Conservation (phyloP, 2,888 invertebrate species). For the Pyralis farinalis region DNA sequence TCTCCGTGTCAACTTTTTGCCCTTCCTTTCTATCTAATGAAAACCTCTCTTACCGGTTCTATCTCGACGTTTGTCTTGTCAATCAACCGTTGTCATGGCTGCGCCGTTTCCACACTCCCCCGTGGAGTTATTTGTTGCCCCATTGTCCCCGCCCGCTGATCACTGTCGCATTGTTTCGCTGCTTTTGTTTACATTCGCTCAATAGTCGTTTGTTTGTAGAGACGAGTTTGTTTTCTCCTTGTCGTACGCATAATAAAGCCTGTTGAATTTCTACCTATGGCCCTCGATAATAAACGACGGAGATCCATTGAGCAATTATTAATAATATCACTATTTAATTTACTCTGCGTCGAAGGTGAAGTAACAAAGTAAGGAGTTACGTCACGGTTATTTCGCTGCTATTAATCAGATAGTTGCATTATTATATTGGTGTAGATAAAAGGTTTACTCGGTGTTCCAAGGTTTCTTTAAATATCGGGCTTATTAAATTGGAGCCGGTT, state of each 20-base stretch:
- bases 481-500: conserved; percentile 2
- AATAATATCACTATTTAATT: too few species aligned
- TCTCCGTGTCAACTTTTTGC: conserved; percentile 53
- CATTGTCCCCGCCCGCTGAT: conserved; percentile 65
- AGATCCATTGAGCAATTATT: too few species aligned
- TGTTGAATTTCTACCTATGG: conserved; percentile 50
- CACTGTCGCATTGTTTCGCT: conserved; percentile 68
- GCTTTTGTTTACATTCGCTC: conserved; percentile 70
- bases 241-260: conserved; percentile 44
- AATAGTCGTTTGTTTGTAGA: conserved; percentile 62
- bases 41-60: conserved; percentile 57
- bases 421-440: too few species aligned
- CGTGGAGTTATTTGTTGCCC: conserved; percentile 69
- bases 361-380: too few species aligned
- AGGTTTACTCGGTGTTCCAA: not conserved
- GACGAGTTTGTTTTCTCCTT: conserved; percentile 52
- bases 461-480: conserved; percentile 5
- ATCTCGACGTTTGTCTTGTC: conserved; percentile 69
- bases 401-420: too few species aligned
- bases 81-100: conserved; percentile 51
- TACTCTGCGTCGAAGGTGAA: too few species aligned
- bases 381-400: conserved; percentile 9
- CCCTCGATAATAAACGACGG: too few species aligned
- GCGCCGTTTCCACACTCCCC: conserved; percentile 54
- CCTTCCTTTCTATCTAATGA: conserved; percentile 56